Evolutionary conservation across 2,888 invertebrate genomes (phyloP).

Genomic region (Eupithecia exiguata): DNA sequence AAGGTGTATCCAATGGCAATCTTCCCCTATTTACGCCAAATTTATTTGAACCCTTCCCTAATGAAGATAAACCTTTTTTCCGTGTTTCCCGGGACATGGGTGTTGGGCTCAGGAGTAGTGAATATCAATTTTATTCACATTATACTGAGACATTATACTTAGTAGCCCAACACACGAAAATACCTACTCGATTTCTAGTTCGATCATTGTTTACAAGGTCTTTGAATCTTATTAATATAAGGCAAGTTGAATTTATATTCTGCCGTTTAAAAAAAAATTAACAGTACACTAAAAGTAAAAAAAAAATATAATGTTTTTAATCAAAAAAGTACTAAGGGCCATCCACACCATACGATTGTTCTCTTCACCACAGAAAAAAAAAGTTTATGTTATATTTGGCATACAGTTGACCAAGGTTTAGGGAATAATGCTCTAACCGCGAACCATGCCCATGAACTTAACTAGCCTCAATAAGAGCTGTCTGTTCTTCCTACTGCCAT

Average conservation of each 20-base stretch:
- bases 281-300: neutral
- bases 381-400: too few relatives aligned
- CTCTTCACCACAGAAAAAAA: too few relatives aligned
- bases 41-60: constrained; percentile 17
- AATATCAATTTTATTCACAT: constrained; percentile 12
- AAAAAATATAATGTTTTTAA: neutral
- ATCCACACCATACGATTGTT: neutral
- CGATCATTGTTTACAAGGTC: neutral
- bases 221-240: neutral
- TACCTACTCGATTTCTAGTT: neutral
- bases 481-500: neutral
- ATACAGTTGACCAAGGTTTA: too few relatives aligned
- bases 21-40: constrained; percentile 16
- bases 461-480: neutral
- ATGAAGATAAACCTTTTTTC: constrained; percentile 17
- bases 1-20: constrained; percentile 12
- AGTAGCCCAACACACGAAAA: neutral
- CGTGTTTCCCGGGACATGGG: constrained; percentile 10
- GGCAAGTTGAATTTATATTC: neutral
- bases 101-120: constrained; percentile 1
- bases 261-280: neutral
- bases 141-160: constrained; percentile 2
- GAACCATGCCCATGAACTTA: too few relatives aligned
- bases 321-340: too few relatives aligned
- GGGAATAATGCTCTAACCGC: too few relatives aligned